These are phyloP conservation scores for Phyllotis vaccarum DNA, from an alignment of 2,797 vertebrate genomes.

Conservation along the genomic window DNA sequence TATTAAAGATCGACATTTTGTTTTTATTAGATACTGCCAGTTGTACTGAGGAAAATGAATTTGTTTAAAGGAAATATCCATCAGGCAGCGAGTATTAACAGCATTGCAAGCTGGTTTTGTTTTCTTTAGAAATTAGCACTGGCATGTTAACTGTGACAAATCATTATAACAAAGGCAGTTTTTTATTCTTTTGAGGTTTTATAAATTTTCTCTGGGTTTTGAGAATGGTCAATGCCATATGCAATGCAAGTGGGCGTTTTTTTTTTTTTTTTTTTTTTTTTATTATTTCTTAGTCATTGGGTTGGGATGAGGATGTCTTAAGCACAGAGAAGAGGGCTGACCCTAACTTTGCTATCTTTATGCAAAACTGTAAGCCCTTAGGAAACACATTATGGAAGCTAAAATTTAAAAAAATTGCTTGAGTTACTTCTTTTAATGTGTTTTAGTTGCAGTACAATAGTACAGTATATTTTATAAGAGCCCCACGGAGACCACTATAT, in stretches of 20 bases:
- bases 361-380: background rate
- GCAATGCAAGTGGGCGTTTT: background rate
- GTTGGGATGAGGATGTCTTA: background rate
- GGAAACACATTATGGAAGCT: background rate
- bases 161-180: background rate
- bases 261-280: too few relatives aligned
- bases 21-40: constrained; percentile 34
- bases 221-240: background rate
- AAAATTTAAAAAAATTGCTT: background rate
- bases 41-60: background rate
- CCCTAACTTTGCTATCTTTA: background rate
- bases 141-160: background rate
- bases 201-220: background rate
- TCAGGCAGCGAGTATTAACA: background rate
- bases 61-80: background rate
- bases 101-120: background rate
- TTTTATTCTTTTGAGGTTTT: background rate
- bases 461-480: background rate
- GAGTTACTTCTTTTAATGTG: background rate
- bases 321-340: background rate
- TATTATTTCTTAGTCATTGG: background rate
- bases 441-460: background rate
- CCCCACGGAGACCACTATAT: too few relatives aligned
- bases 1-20: constrained; percentile 43
- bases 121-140: constrained; percentile 37